Conservation (phyloP, 2,113 vertebrate genomes). For the Theropithecus gelada region DNA sequence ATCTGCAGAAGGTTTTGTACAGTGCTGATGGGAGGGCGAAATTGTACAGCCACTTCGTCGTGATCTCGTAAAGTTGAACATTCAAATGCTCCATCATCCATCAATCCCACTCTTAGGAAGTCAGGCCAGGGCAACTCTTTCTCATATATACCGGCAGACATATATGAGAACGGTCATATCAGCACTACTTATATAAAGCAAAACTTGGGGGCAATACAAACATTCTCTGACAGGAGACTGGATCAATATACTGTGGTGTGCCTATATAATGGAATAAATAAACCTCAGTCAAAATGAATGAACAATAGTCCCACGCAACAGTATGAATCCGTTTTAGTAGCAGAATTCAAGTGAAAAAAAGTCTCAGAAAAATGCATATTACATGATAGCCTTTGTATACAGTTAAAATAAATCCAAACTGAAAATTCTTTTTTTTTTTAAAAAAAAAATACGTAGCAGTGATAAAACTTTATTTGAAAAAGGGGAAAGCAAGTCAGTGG, state of each 20-base stretch:
- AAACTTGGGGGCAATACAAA: neutral
- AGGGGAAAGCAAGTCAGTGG: neutral
- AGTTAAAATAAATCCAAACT: conserved; percentile 50
- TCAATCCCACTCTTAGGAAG: neutral
- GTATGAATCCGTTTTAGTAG: conserved; percentile 2
- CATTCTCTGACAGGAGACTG: neutral
- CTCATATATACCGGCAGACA: neutral
- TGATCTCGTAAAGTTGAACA: neutral
- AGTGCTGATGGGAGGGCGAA: neutral
- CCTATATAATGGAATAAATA: conserved; percentile 33
- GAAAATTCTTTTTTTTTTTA: neutral
- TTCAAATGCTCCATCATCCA: neutral
- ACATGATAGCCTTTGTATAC: neutral
- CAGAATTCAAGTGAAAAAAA: conserved; percentile 49
- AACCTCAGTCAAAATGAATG: conserved; percentile 41
- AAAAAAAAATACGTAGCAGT: neutral
- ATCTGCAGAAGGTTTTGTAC: neutral
- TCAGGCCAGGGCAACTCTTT: accelerated
- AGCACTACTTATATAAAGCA: neutral
- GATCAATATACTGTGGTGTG: neutral
- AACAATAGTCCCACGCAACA: neutral
- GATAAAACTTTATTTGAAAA: neutral
- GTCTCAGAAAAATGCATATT: conserved; percentile 32
- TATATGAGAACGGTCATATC: neutral
- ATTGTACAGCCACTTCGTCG: neutral